A percentile compares a stretch with the other conserved stretches of the same genome.
These are phyloP conservation scores for Caenorhabditis elegans DNA, from an alignment of 1,140 invertebrate genomes.

Conservation along the genomic window DNA sequence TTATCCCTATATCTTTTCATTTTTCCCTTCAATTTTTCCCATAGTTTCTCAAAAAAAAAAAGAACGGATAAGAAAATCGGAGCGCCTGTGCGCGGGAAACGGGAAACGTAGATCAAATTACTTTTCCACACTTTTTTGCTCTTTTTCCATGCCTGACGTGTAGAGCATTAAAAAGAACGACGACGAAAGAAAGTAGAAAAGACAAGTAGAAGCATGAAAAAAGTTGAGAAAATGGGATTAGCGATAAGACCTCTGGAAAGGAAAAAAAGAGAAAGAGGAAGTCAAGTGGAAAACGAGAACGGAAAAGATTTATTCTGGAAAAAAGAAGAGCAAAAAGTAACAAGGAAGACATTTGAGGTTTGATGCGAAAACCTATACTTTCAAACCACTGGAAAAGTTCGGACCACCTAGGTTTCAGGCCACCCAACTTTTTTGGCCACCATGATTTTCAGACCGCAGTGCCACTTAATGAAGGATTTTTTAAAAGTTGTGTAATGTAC, in stretches of 20 bases:
- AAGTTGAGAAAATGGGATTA: slow-evolving; percentile 5
- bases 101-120: background rate
- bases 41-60: background rate
- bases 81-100: background rate
- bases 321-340: too few relatives aligned
- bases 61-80: background rate
- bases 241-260: background rate
- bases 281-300: background rate
- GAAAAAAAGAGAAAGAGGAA: background rate
- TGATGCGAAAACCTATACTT: too few relatives aligned
- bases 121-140: slow-evolving; percentile 3
- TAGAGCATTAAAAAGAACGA: background rate
- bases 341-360: too few relatives aligned
- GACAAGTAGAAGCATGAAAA: too few relatives aligned
- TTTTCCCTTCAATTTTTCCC: background rate
- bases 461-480: too few relatives aligned
- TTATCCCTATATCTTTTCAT: background rate
- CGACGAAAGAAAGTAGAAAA: background rate
- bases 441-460: background rate
- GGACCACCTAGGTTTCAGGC: background rate
- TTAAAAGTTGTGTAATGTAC: too few relatives aligned
- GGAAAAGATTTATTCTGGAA: too few relatives aligned
- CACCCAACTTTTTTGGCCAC: background rate
- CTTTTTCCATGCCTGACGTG: background rate
- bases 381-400: too few relatives aligned